Percentiles rank a stretch among this genome's conserved stretches.
phyloP scores from a whole-genome alignment of 1,140 invertebrate genomes.

The Drosophila tropicalis region DNA sequence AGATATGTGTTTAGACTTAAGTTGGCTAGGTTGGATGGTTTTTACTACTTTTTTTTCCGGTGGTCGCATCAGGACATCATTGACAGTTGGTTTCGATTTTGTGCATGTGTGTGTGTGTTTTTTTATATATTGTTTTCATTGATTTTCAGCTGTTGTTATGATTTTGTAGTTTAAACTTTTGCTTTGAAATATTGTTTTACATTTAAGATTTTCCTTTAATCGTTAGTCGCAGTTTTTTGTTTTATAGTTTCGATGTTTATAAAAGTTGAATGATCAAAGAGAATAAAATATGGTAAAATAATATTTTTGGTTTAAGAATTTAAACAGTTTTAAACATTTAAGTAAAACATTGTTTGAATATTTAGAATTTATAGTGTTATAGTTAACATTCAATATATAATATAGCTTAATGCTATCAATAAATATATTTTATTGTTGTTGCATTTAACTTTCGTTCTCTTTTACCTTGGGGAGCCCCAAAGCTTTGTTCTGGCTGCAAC shows the following conservation, averaged over 20 bases:
- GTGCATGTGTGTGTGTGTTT: neutral
- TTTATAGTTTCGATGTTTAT: too few relatives aligned
- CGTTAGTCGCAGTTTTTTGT: neutral
- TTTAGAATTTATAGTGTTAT: too few relatives aligned
- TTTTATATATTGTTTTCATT: conserved; percentile 17
- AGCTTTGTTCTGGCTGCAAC: conserved; percentile 13
- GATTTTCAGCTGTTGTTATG: conserved; percentile 22
- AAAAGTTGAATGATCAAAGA: neutral
- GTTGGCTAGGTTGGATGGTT: neutral
- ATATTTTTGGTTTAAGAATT: too few relatives aligned
- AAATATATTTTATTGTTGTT: neutral
- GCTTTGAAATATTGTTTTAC: neutral
- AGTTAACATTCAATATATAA: too few relatives aligned
- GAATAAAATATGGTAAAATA: too few relatives aligned
- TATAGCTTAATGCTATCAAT: too few relatives aligned
- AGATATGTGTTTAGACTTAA: neutral
- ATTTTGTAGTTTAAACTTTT: neutral
- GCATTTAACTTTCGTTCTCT: neutral
- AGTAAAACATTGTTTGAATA: too few relatives aligned
- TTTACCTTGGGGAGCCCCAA: neutral
- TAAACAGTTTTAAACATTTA: too few relatives aligned
- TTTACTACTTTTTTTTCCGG: neutral
- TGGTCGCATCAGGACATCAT: conserved; percentile 5
- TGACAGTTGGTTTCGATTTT: conserved; percentile 1
- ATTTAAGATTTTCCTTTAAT: neutral